Evolutionary conservation across 1,140 invertebrate species (phyloP).

Genomic region (Paraescarpia echinospica): DNA sequence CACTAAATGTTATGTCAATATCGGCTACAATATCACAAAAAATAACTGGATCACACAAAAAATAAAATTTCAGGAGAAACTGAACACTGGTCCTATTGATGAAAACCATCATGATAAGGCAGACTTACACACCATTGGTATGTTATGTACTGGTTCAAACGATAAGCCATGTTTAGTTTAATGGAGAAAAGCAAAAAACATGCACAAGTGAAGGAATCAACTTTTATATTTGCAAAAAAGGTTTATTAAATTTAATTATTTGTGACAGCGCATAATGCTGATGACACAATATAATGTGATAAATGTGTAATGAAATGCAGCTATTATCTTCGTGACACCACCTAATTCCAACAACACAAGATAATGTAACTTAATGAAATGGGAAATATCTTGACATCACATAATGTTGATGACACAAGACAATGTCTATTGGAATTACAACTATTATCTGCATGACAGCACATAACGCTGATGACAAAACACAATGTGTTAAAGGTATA

Average conservation of each 20-base stretch:
- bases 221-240: too few species aligned
- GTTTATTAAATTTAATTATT: too few species aligned
- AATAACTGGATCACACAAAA: too few species aligned
- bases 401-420: neutral
- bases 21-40: too few species aligned
- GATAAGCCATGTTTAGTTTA: too few species aligned
- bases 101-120: too few species aligned
- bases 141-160: neutral
- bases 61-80: too few species aligned
- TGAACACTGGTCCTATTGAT: too few species aligned
- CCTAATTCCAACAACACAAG: neutral
- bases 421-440: too few species aligned
- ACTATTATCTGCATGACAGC: neutral
- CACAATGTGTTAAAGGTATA: neutral
- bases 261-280: neutral
- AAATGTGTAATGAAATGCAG: neutral
- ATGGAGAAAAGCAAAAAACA: too few species aligned
- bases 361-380: neutral
- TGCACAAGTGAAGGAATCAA: too few species aligned
- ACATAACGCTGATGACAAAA: neutral
- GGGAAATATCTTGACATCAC: neutral
- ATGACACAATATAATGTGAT: neutral
- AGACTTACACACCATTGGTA: neutral
- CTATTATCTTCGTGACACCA: neutral
- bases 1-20: too few species aligned